These are phyloP conservation scores for Drosophila maculinotata DNA, from an alignment of 2,888 invertebrate species.

Conservation along the genomic window DNA sequence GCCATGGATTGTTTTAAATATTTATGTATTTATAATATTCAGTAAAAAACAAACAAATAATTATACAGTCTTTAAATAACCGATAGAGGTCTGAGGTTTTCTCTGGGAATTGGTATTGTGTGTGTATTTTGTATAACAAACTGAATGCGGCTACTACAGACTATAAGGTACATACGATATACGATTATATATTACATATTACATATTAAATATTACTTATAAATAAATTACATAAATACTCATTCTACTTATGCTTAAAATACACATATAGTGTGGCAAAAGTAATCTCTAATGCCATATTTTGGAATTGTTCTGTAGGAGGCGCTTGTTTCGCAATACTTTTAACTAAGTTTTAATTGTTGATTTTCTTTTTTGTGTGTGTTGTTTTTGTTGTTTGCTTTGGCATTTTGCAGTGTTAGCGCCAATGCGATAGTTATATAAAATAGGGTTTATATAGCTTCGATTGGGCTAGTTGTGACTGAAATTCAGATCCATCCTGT, in stretches of 20 bases:
- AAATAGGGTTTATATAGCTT: slow-evolving; percentile 40
- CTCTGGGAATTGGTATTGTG: slow-evolving; percentile 55
- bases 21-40: slow-evolving; percentile 18
- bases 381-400: slow-evolving; percentile 59
- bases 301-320: slow-evolving; percentile 64
- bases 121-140: slow-evolving; percentile 33
- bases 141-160: slow-evolving; percentile 60
- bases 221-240: too few relatives aligned
- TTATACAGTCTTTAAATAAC: slow-evolving; percentile 71
- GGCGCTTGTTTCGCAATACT: slow-evolving; percentile 61
- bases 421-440: slow-evolving; percentile 52
- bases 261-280: slow-evolving; percentile 33
- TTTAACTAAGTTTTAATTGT: slow-evolving; percentile 28
- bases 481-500: slow-evolving; percentile 11
- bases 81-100: slow-evolving; percentile 67
- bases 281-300: slow-evolving; percentile 36
- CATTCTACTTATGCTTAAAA: slow-evolving; percentile 37
- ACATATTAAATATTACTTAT: too few relatives aligned
- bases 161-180: slow-evolving; percentile 78
- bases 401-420: slow-evolving; percentile 67
- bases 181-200: slow-evolving; percentile 4
- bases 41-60: slow-evolving; percentile 43
- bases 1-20: slow-evolving; percentile 40
- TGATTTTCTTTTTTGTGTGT: slow-evolving; percentile 30
- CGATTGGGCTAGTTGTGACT: slow-evolving; percentile 60